These are phyloP conservation scores for Drosophila algonquin DNA, from an alignment of 2,888 invertebrate species.

Conservation along the genomic window DNA sequence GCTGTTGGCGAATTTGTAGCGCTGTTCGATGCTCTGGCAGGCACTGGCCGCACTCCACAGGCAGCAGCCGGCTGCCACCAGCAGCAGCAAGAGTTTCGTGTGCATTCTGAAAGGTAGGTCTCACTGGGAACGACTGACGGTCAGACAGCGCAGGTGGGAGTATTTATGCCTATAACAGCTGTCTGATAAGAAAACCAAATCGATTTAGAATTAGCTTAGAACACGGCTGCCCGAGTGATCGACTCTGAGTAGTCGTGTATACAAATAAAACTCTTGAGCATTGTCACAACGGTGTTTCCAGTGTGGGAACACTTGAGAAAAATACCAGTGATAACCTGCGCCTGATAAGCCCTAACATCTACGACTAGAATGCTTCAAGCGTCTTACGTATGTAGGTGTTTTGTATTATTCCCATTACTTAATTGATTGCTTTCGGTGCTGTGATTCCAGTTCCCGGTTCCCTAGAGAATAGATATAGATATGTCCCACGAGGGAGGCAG, in stretches of 20 bases:
- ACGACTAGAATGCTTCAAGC: neutral
- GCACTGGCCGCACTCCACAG: conserved; percentile 39
- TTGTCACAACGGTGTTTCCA: conserved; percentile 31
- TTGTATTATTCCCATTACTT: conserved; percentile 21
- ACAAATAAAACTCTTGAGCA: conserved; percentile 50
- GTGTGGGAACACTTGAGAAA: conserved; percentile 38
- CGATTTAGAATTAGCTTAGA: conserved; percentile 8
- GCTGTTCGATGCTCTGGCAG: conserved; percentile 74
- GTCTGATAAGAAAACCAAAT: conserved; percentile 17
- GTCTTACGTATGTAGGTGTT: neutral
- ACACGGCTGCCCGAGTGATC: neutral
- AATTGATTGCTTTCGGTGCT: conserved; percentile 19
- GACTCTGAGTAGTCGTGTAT: conserved; percentile 3
- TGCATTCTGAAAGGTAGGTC: neutral
- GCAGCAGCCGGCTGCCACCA: conserved; percentile 29
- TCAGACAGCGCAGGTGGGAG: neutral
- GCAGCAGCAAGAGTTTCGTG: conserved; percentile 32
- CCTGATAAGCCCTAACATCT: conserved; percentile 40
- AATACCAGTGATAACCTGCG: conserved; percentile 26
- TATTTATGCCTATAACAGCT: conserved; percentile 17
- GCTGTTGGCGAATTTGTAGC: conserved; percentile 74
- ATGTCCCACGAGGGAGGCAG: neutral
- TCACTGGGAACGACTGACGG: conserved; percentile 12
- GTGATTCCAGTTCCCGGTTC: conserved; percentile 39
- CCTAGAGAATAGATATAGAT: conserved; percentile 6